A percentile compares a stretch with the other conserved stretches of the same genome.
These are phyloP conservation scores for Oxytorus armatus DNA, from an alignment of 2,888 invertebrate genomes.

Conservation along the genomic window DNA sequence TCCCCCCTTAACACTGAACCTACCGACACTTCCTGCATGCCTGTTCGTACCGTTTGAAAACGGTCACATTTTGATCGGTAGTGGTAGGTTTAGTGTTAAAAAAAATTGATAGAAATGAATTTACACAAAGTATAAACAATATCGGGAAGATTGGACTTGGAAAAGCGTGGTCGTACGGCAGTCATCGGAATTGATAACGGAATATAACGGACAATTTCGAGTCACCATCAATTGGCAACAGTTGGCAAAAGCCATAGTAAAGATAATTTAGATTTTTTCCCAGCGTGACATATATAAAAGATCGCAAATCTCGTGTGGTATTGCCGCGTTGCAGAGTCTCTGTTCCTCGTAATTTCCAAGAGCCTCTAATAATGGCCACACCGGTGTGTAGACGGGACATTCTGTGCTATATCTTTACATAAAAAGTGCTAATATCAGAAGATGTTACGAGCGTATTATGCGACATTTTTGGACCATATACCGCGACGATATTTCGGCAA, in stretches of 20 bases:
- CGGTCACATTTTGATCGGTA: not conserved
- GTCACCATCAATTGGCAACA: no score
- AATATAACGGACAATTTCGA: no score
- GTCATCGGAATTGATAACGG: no score
- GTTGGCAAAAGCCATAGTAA: no score
- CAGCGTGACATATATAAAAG: constrained; percentile 26
- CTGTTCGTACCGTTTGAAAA: no score
- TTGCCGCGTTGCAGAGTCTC: constrained; percentile 19
- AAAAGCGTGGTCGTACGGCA: no score
- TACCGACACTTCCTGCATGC: no score
- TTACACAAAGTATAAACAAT: no score
- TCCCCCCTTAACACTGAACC: no score
- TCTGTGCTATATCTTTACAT: constrained; percentile 75
- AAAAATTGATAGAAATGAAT: not conserved
- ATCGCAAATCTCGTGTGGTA: constrained; percentile 30
- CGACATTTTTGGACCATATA: constrained; percentile 76
- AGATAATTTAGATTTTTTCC: not conserved
- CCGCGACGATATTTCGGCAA: constrained; percentile 75
- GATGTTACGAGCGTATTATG: constrained; percentile 81
- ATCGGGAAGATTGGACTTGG: no score
- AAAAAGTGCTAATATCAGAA: constrained; percentile 82
- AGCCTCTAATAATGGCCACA: constrained; percentile 77
- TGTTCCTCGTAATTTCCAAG: constrained; percentile 77
- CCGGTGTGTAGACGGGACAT: not conserved
- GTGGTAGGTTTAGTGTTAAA: not conserved